Base-by-base conservation (phyloP, 2,888 invertebrate species). In the Conops quadrifasciatus region DNA sequence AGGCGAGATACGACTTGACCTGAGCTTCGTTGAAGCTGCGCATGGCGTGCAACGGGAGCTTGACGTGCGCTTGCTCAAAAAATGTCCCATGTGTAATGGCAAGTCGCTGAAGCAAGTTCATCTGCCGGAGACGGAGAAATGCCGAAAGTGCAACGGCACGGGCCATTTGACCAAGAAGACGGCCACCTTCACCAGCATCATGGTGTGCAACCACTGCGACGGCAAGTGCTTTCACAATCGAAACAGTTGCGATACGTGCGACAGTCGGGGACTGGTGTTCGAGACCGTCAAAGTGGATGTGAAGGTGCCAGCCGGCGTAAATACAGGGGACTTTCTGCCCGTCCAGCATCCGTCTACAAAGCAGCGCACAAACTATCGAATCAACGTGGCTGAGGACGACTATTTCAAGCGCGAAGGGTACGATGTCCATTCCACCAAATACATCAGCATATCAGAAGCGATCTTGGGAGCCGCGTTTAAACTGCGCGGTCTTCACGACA, bases 111-210 rank as follows among this genome's bases (percentile, higher is more conserved):
- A 79, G 30, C 74, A 78, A 74, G 77, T 74, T 1, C 77, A 78
- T 51, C 79, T 80, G 0, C 75, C 77, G 7, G 76, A 79, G 43
- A 77, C 81, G 15, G 83, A 83, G 73, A 77, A 78, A 2, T 85
- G 85, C 51, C 78, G 81, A 1, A 82, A 81, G n/a, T 85, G 85
- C 71, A 81, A 81, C 36, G 85, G 85, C 13, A 82, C 79, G 0
- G 85, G 84, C 0, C 79, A 80, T 53, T 72, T 81, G 3, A 77
- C 78, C 1, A 78, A 78, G 21, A 82, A 78, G 45, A 80, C 80
- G 1, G 43, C 77, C 1, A 79, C 79, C 1, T 80, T 75, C 26
- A 77, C 77, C 0, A 71, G 77, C 5, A 71, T 79, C 0, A 75
- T 74, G 2, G 73, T 73, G 1, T 85, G 85, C 56, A 75, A 79